phyloP scores from a whole-genome alignment of 2,113 vertebrate species.

The Aramus guarauna region DNA sequence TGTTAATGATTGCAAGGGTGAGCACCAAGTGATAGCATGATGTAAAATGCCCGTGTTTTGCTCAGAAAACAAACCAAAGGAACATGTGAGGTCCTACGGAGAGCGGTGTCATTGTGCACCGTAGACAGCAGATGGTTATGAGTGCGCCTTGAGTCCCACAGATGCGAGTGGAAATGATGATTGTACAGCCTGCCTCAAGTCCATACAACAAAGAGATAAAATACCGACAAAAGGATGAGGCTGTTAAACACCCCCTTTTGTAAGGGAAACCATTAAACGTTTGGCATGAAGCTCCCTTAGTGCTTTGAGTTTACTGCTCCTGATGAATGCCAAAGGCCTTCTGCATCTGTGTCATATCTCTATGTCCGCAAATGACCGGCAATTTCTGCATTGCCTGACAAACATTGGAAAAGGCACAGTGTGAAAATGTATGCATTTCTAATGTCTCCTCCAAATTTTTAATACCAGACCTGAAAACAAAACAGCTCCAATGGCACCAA shows the following conservation, averaged over 20 bases:
- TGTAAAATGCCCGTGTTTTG: not conserved
- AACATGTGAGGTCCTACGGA: not conserved
- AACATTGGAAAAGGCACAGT: not conserved
- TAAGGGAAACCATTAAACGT: not conserved
- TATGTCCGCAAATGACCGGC: not conserved
- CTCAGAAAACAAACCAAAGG: not conserved
- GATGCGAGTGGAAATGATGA: not conserved
- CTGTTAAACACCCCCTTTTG: not conserved
- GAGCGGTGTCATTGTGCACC: rapidly evolving
- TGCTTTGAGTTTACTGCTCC: not conserved
- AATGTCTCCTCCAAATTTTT: not conserved
- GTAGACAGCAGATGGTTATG: not conserved
- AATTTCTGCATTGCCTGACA: not conserved
- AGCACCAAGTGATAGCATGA: not conserved
- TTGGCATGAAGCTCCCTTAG: not conserved
- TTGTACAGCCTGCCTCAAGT: not conserved
- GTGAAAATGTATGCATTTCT: not conserved
- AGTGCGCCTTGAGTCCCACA: not conserved
- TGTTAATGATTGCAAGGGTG: not conserved
- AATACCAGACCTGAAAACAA: not conserved
- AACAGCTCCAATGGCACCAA: not conserved
- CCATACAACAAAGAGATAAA: not conserved
- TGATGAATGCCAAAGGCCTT: not conserved
- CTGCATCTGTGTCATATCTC: not conserved
- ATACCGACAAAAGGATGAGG: not conserved